Conservation (phyloP, 2,797 vertebrate species). For the Oryzias sinensis region DNA sequence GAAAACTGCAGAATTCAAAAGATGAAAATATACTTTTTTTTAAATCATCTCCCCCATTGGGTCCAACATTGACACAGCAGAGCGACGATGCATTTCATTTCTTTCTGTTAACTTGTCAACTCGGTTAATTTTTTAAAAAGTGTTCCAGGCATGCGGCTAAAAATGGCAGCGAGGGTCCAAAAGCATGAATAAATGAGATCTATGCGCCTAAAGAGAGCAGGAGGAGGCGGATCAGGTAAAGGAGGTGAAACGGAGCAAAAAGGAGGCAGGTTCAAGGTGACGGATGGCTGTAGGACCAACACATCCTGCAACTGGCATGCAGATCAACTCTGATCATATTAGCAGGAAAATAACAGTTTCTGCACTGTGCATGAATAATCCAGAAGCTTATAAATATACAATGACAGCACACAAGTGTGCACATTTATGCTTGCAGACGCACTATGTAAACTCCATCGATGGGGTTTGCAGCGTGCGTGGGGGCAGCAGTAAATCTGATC, state of each 20-base stretch:
- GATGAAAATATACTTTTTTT: neutral
- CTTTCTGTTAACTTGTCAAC: conserved; percentile 58
- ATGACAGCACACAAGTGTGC: conserved; percentile 30
- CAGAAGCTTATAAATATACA: conserved; percentile 47
- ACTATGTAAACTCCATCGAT: conserved; percentile 26
- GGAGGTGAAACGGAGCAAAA: conserved; percentile 20
- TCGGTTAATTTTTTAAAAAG: conserved; percentile 65
- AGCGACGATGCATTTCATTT: conserved; percentile 56
- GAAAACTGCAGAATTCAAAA: no score
- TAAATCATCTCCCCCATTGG: conserved; percentile 24
- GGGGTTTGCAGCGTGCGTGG: neutral
- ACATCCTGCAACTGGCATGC: neutral
- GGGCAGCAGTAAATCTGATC: conserved; percentile 21
- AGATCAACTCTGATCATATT: neutral
- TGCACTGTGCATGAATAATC: conserved; percentile 63
- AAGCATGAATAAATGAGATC: conserved; percentile 72
- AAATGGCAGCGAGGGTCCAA: conserved; percentile 54
- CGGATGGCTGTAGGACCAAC: conserved; percentile 45
- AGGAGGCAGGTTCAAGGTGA: conserved; percentile 28
- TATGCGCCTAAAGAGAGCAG: conserved; percentile 50
- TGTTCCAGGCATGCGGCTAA: conserved; percentile 47
- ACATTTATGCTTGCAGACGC: neutral
- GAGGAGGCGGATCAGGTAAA: conserved; percentile 16
- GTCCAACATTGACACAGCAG: conserved; percentile 13
- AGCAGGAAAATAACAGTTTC: conserved; percentile 54